phyloP scores from a whole-genome alignment of 1,140 invertebrate genomes.

The Drosophila oshimai region DNA sequence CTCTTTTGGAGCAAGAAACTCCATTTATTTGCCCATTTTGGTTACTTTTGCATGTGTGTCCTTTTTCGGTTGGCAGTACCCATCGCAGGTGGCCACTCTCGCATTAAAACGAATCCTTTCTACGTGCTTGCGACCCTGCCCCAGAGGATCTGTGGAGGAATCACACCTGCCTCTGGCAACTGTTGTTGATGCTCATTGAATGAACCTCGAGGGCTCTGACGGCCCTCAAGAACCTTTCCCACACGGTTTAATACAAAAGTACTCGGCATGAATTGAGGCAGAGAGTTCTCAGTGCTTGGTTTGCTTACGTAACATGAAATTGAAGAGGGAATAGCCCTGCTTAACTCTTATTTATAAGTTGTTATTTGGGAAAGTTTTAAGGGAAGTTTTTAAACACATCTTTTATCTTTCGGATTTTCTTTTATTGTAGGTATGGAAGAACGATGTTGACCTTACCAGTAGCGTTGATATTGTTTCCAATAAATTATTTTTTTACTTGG shows the following conservation, averaged over 20 bases:
- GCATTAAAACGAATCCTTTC: conserved; percentile 66
- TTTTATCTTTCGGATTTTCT: background rate
- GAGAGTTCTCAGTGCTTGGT: background rate
- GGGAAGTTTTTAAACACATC: background rate
- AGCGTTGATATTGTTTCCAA: too few relatives aligned
- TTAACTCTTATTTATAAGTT: background rate
- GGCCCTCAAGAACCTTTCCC: background rate
- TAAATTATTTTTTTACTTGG: too few relatives aligned
- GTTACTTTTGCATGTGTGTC: conserved; percentile 7
- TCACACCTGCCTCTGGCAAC: conserved; percentile 20
- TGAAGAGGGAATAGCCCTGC: background rate
- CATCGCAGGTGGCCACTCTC: conserved; percentile 20
- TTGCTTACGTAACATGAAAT: background rate
- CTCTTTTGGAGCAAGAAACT: conserved; percentile 13
- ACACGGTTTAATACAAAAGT: background rate
- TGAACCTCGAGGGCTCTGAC: conserved; percentile 3
- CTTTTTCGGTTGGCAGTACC: background rate
- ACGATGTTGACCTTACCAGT: too few relatives aligned
- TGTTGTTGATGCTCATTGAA: conserved; percentile 59
- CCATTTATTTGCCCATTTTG: conserved; percentile 41
- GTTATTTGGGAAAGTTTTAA: background rate
- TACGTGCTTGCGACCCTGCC: conserved; percentile 46
- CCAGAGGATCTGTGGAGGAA: conserved; percentile 19
- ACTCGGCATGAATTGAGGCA: background rate
- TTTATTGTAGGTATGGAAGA: too few relatives aligned